These are phyloP conservation scores for Hystrix cristata DNA, from an alignment of 2,113 vertebrate genomes.

Conservation along the genomic window DNA sequence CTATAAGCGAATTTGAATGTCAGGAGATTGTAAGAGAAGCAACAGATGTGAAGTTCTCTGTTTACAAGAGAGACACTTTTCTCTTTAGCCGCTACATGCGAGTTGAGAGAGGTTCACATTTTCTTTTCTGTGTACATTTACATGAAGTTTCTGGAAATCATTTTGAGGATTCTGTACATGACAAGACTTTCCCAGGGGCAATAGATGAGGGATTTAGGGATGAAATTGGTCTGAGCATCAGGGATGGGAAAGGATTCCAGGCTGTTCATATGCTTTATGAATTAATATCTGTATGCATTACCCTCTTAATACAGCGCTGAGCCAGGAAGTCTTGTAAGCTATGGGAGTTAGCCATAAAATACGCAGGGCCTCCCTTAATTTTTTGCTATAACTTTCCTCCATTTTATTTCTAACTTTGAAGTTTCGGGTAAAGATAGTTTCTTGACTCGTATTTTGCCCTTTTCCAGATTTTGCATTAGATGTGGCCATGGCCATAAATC, in stretches of 20 bases:
- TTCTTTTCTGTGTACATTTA: slow-evolving; percentile 70
- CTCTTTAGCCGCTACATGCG: neutral
- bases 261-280: slow-evolving; percentile 75
- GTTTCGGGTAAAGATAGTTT: slow-evolving; percentile 43
- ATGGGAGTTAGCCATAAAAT: slow-evolving; percentile 50
- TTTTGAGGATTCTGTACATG: slow-evolving; percentile 68
- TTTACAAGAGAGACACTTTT: slow-evolving; percentile 69
- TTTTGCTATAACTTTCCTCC: slow-evolving; percentile 19
- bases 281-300: slow-evolving; percentile 75
- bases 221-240: slow-evolving; percentile 75
- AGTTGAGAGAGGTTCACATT: slow-evolving; percentile 58
- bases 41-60: slow-evolving; percentile 61
- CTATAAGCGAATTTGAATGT: slow-evolving; percentile 44
- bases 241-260: slow-evolving; percentile 69
- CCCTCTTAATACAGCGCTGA: slow-evolving; percentile 16
- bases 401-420: slow-evolving; percentile 67
- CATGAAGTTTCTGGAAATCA: slow-evolving; percentile 79
- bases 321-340: slow-evolving; percentile 36
- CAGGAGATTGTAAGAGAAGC: slow-evolving; percentile 55
- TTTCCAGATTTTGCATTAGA: slow-evolving; percentile 65
- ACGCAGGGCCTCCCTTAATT: slow-evolving; percentile 35
- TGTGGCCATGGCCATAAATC: slow-evolving; percentile 69
- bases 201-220: slow-evolving; percentile 70
- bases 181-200: slow-evolving; percentile 68
- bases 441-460: neutral